These are phyloP conservation scores for Paracentrotus lividus DNA, from an alignment of 53 echinoderm and acorn worm genomes.

Conservation along the genomic window DNA sequence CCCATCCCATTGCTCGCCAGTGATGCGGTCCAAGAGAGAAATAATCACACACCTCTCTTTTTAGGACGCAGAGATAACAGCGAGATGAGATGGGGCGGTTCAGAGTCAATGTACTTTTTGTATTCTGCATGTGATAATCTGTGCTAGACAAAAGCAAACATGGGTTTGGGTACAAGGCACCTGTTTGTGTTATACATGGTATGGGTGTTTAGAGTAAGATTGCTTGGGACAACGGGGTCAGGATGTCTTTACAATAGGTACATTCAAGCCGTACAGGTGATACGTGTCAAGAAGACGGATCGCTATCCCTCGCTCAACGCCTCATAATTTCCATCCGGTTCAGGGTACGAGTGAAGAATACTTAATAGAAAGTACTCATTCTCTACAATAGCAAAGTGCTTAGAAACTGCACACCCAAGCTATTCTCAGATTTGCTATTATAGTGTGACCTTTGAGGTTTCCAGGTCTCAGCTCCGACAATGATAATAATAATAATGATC, in stretches of 20 bases:
- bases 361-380: background rate
- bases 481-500: background rate
- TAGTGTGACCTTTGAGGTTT: background rate
- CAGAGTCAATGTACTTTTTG: slow-evolving; percentile 59
- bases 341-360: background rate
- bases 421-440: background rate
- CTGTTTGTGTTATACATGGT: slow-evolving; percentile 33
- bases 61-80: slow-evolving; percentile 45
- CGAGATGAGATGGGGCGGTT: slow-evolving; percentile 17
- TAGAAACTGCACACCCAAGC: background rate
- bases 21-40: slow-evolving; percentile 42
- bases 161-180: slow-evolving; percentile 8
- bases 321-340: background rate
- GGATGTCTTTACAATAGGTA: slow-evolving; percentile 37
- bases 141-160: slow-evolving; percentile 60
- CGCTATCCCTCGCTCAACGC: background rate
- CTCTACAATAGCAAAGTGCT: background rate
- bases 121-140: slow-evolving; percentile 16
- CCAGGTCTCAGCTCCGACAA: background rate
- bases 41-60: slow-evolving; percentile 32
- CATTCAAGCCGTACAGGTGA: slow-evolving; percentile 22
- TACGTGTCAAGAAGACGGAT: slow-evolving; percentile 21
- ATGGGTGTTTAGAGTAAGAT: slow-evolving; percentile 30
- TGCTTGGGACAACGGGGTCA: slow-evolving; percentile 4
- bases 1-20: slow-evolving; percentile 20